These are phyloP conservation scores for Odontomyia ornata DNA, from an alignment of 2,888 invertebrate genomes.

Conservation along the genomic window DNA sequence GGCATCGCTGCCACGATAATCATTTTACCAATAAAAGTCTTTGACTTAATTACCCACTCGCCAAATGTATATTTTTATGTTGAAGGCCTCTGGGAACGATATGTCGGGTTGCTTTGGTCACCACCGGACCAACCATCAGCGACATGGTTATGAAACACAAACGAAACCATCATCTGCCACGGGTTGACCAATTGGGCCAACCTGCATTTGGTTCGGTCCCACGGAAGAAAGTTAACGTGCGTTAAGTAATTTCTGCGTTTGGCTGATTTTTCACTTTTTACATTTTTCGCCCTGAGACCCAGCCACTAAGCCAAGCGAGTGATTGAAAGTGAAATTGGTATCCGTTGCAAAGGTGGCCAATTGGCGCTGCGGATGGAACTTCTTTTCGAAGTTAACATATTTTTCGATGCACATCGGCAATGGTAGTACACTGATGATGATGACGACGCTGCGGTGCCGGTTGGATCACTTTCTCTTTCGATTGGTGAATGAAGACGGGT, in stretches of 20 bases:
- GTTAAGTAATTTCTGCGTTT: constrained; percentile 38
- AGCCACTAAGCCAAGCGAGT: neutral
- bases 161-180: neutral
- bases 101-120: neutral
- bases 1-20: neutral
- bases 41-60: neutral
- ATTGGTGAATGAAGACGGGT: neutral
- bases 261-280: constrained; percentile 24
- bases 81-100: neutral
- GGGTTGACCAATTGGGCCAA: neutral
- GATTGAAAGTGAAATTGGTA: constrained; percentile 27
- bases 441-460: neutral
- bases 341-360: neutral
- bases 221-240: constrained; percentile 31
- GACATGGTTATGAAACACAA: constrained; percentile 27
- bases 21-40: neutral
- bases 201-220: neutral
- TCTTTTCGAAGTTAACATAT: too few species aligned
- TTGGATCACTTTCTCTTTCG: constrained; percentile 18
- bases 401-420: neutral
- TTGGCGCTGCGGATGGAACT: neutral
- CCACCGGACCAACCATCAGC: neutral
- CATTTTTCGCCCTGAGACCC: neutral
- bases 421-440: neutral
- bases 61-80: neutral